phyloP scores from a whole-genome alignment of 1,140 invertebrate species.

The Cyphomyrmex costatus region DNA sequence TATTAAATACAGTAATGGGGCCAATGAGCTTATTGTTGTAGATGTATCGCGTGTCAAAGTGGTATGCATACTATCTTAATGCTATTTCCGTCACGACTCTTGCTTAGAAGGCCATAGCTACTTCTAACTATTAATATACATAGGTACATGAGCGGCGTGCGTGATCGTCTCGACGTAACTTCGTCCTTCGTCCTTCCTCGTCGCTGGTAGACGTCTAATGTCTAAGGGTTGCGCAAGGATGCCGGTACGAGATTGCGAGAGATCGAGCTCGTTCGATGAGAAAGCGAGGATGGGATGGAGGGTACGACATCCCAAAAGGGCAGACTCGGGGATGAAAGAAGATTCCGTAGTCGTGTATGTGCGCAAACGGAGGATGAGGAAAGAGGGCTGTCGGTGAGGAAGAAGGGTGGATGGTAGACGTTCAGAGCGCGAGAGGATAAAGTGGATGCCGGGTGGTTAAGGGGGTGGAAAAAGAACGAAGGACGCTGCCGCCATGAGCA shows the following conservation, averaged over 20 bases:
- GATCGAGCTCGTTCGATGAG: constrained; percentile 36
- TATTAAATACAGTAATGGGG: constrained; percentile 18
- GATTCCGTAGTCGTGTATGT: constrained; percentile 31
- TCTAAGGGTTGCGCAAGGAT: constrained; percentile 71
- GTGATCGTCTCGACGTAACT: constrained; percentile 69
- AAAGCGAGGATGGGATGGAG: background rate
- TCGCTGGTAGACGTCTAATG: constrained; percentile 66
- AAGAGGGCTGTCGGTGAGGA: constrained; percentile 23
- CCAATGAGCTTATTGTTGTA: constrained; percentile 23
- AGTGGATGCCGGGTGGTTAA: constrained; percentile 47
- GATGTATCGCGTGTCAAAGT: constrained; percentile 28
- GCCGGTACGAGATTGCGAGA: constrained; percentile 52
- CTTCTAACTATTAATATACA: constrained; percentile 66
- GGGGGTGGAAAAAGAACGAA: constrained; percentile 63
- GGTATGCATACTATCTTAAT: constrained; percentile 11
- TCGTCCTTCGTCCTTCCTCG: constrained; percentile 63
- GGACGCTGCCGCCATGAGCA: constrained; percentile 53
- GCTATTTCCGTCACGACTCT: constrained; percentile 63
- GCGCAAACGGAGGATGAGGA: constrained; percentile 8
- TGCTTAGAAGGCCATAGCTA: constrained; percentile 25
- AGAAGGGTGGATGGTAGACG: constrained; percentile 62
- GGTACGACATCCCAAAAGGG: constrained; percentile 31
- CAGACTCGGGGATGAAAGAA: constrained; percentile 15
- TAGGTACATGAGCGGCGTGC: constrained; percentile 25
- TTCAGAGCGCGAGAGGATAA: constrained; percentile 47